Conservation (phyloP, 2,113 vertebrate genomes). For the Elanus axillaris region DNA sequence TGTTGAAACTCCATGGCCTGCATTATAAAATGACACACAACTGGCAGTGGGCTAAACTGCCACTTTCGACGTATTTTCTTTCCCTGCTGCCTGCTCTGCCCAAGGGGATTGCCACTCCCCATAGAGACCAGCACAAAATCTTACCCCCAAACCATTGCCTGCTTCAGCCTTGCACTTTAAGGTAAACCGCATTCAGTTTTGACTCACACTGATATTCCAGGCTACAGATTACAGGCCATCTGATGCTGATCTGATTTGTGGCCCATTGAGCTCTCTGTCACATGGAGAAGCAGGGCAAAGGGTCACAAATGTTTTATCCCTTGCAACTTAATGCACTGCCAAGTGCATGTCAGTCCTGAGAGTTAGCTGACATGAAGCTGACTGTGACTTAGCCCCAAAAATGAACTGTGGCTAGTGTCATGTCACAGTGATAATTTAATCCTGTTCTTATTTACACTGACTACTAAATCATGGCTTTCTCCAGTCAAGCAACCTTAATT, state of each 20-base stretch:
- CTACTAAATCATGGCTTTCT: not conserved
- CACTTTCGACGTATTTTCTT: not conserved
- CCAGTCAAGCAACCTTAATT: not conserved
- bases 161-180: not conserved
- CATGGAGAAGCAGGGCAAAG: fast-evolving
- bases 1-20: not conserved
- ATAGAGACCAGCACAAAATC: not conserved
- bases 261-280: not conserved
- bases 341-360: not conserved
- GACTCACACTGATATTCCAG: not conserved
- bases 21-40: not conserved
- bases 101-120: not conserved
- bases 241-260: not conserved
- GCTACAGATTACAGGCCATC: not conserved
- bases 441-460: not conserved
- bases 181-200: not conserved
- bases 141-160: not conserved
- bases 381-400: not conserved
- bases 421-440: not conserved
- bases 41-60: not conserved
- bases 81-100: not conserved
- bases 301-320: not conserved
- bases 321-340: not conserved
- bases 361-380: not conserved
- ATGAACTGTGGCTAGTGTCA: not conserved